Evolutionary conservation across 2,797 vertebrate genomes (phyloP).

Genomic region (Falco biarmicus): DNA sequence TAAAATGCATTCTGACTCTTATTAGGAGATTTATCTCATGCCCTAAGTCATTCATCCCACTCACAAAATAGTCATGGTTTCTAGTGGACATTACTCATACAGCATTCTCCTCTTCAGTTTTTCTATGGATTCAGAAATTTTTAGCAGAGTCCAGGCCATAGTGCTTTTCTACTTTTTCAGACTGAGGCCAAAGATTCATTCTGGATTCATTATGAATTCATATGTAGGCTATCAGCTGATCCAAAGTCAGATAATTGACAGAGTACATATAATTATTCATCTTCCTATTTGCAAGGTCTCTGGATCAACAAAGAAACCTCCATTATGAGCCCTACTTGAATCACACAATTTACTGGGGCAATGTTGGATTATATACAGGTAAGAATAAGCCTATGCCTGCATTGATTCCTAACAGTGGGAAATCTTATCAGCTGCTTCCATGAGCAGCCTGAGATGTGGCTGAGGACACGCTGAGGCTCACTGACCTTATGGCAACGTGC

Average conservation of each 20-base stretch:
- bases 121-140: neutral
- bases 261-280: conserved; percentile 61
- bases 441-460: neutral
- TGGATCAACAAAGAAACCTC: conserved; percentile 58
- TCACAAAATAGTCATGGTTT: neutral
- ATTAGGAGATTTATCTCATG: neutral
- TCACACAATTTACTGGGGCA: neutral
- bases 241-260: conserved; percentile 40
- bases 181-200: neutral
- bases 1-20: neutral
- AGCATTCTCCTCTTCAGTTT: neutral
- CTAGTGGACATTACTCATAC: neutral
- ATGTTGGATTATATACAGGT: neutral
- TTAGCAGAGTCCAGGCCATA: neutral
- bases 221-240: conserved; percentile 22
- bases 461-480: neutral
- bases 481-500: neutral
- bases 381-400: neutral
- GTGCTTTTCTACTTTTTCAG: neutral
- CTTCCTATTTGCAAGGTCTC: conserved; percentile 53
- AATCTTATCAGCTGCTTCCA: neutral
- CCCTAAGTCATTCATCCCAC: neutral
- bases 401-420: neutral
- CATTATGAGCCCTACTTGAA: conserved; percentile 3
- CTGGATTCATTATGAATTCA: conserved; percentile 43